phyloP scores from a whole-genome alignment of 2,888 invertebrate genomes.

The Cremastinae sp. region DNA sequence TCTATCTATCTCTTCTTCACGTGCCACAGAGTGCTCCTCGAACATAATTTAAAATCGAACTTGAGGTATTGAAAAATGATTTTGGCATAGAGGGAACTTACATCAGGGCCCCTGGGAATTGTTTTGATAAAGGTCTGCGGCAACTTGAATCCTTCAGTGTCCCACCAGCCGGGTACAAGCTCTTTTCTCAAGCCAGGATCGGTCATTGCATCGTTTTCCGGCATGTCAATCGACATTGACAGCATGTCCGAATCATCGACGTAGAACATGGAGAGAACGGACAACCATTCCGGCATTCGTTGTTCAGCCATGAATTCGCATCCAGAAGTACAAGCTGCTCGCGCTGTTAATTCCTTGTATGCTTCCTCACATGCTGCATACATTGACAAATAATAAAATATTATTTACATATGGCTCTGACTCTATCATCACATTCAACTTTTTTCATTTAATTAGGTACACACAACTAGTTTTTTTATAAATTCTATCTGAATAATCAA shows the following conservation, averaged over 20 bases:
- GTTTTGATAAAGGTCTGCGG: constrained; percentile 78
- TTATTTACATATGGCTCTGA: not conserved
- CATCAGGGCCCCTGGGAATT: constrained; percentile 74
- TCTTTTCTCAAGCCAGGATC: constrained; percentile 77
- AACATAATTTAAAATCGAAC: not conserved
- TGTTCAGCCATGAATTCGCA: constrained; percentile 75
- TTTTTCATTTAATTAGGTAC: no score
- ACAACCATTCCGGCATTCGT: constrained; percentile 68
- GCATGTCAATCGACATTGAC: constrained; percentile 74
- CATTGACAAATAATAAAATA: not conserved
- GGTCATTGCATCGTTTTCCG: constrained; percentile 75
- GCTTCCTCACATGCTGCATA: constrained; percentile 77
- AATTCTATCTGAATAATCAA: no score
- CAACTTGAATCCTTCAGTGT: constrained; percentile 75
- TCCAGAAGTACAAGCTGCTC: constrained; percentile 72
- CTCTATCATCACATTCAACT: no score
- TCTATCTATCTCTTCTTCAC: no score
- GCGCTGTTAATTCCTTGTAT: constrained; percentile 67
- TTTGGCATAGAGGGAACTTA: constrained; percentile 57
- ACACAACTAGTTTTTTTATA: no score
- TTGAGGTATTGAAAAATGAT: not conserved
- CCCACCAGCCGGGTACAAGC: constrained; percentile 77
- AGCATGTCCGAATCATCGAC: constrained; percentile 72
- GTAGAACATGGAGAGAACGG: constrained; percentile 70
- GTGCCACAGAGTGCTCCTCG: no score